Base-by-base conservation (phyloP, 1,140 invertebrate species). In the Aphelinus certus region DNA sequence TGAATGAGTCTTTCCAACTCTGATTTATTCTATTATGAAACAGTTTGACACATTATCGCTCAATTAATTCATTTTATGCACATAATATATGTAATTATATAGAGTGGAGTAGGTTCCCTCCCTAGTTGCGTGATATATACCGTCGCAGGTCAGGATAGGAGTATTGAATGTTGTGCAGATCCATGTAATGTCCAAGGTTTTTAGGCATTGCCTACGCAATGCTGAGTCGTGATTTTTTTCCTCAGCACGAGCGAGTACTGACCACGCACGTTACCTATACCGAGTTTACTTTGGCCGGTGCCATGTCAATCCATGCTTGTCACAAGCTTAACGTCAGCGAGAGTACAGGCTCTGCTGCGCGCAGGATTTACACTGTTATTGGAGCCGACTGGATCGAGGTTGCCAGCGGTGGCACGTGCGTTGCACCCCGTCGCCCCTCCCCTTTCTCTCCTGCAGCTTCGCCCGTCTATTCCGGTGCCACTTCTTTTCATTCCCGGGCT, bases 321-420 rank as follows among this genome's bases (percentile, higher is more conserved):
- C 80, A 77, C 69, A 76, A 65, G 76, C 77, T 77, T 71, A 76
- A 81, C 69, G 76, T 77, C 76, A 78, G 76, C 75, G 71, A 72
- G 76, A 78, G 4, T 53, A 9, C 51, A 53, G 55, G 67, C 68
- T 10, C 26, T 26, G 26, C 26, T 26, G 26, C 26, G 26, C 26
- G 26, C 75, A 71, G 71, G 77, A 77, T 80, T 80, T 77, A 75
- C 58, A 51, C 72, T 77, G 78, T 81, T 80, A 81, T 79, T 81
- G 78, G 73, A 80, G 80, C 61, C 79, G 77, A 80, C 78, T 74
- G 69, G 75, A 81, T 79, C 75, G 78, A 77, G 76, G 77, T 79
- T 80, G 74, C 51, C 26, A 26, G 26, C 26, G 26, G 49, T 76
- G 78, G 77, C 76, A 77, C 78, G 76, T 72, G 78, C 73, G 73